Percentiles rank a stretch among this genome's conserved stretches.
Conservation (phyloP, 2,888 invertebrate species). For the Barypeithes pellucidus region DNA sequence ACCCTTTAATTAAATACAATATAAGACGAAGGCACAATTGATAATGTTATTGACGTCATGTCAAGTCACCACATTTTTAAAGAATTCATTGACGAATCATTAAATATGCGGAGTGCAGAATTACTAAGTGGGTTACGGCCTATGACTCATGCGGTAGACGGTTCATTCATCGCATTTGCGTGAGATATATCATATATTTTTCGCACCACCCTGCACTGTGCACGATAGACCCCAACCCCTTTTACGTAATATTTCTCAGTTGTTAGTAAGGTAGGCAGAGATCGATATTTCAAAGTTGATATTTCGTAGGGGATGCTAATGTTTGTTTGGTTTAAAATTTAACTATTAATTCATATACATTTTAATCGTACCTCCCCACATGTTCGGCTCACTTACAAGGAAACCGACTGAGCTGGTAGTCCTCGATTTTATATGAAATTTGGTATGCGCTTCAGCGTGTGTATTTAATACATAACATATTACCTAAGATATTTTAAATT, state of each 20-base stretch:
- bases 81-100: constrained; percentile 20
- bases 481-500: too few species aligned
- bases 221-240: constrained; percentile 10
- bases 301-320: too few species aligned
- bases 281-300: not conserved
- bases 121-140: constrained; percentile 8
- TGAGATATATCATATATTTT: constrained; percentile 3
- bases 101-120: constrained; percentile 10
- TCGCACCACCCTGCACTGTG: constrained; percentile 1
- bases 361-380: too few species aligned
- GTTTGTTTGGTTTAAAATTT: too few species aligned
- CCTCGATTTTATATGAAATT: too few species aligned
- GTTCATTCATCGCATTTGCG: constrained; percentile 8
- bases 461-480: too few species aligned
- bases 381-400: too few species aligned
- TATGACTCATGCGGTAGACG: not conserved
- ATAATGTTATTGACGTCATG: not conserved
- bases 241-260: not conserved
- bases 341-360: too few species aligned
- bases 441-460: too few species aligned
- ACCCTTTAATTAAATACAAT: too few species aligned
- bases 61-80: constrained; percentile 22
- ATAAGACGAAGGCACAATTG: too few species aligned
- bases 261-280: not conserved
- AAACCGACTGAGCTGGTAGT: too few species aligned